phyloP scores from a whole-genome alignment of 2,888 invertebrate genomes.

The Temnothorax ravouxi region DNA sequence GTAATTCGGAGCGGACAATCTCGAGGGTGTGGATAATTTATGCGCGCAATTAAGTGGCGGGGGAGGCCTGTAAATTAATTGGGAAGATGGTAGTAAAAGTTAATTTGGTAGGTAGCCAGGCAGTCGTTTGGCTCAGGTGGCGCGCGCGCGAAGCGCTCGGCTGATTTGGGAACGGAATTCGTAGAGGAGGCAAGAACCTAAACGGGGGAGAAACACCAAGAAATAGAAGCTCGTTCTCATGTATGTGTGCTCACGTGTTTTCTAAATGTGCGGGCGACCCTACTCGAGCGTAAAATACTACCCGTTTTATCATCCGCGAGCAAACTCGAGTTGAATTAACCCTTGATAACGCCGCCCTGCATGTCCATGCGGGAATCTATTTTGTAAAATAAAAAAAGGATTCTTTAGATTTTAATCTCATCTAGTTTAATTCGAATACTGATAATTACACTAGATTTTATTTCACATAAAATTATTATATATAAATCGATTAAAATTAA shows the following conservation, averaged over 20 bases:
- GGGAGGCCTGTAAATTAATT: conserved; percentile 83
- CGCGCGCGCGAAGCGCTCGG: conserved; percentile 66
- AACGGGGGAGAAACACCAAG: conserved; percentile 31
- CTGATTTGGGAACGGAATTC: conserved; percentile 68
- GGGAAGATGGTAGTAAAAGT: conserved; percentile 85
- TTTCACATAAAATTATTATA: neutral
- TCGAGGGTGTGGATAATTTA: conserved; percentile 81
- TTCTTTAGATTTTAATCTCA: neutral
- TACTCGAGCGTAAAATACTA: conserved; percentile 18
- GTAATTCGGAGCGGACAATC: conserved; percentile 73
- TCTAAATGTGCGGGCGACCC: conserved; percentile 22
- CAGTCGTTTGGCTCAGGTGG: conserved; percentile 84
- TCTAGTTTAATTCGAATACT: neutral
- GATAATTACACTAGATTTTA: neutral
- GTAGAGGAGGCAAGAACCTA: conserved; percentile 65
- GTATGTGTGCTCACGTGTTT: neutral
- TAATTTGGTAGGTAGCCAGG: conserved; percentile 83
- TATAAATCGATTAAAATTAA: neutral
- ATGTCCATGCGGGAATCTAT: neutral
- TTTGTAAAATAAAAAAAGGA: neutral
- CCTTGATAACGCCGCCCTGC: neutral
- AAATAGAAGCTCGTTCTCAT: conserved; percentile 25
- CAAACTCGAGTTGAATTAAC: neutral
- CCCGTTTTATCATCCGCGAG: conserved; percentile 21
- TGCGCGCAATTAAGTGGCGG: conserved; percentile 82